Percentiles rank a stretch among this genome's conserved stretches.
These are phyloP conservation scores for Megaustenia siamemsis DNA, from an alignment of 2,888 invertebrate genomes.

Conservation along the genomic window DNA sequence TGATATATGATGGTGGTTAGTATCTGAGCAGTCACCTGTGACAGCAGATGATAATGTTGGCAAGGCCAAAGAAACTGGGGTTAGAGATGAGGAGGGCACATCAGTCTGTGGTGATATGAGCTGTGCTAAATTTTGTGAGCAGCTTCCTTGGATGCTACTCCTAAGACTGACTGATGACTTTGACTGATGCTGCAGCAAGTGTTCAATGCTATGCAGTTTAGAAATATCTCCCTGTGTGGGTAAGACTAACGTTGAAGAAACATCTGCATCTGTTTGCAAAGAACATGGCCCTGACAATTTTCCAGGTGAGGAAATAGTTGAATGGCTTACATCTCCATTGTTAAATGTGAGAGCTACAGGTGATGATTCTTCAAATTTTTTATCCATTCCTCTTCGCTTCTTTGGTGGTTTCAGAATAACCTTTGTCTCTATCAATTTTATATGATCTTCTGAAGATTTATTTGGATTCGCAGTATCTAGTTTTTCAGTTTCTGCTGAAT, in stretches of 20 bases:
- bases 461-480: neutral
- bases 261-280: neutral
- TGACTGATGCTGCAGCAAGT: conserved; percentile 28
- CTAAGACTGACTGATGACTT: neutral
- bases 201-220: conserved; percentile 44
- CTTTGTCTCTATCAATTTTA: conserved; percentile 15
- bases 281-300: neutral
- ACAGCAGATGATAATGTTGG: neutral
- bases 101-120: conserved; percentile 10
- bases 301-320: neutral
- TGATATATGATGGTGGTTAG: neutral
- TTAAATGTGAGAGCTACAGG: neutral
- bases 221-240: neutral
- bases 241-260: neutral
- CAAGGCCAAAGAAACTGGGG: neutral
- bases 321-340: conserved; percentile 9
- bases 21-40: neutral
- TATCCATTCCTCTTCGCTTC: conserved; percentile 54
- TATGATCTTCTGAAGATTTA: neutral
- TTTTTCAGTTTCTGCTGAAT: neutral
- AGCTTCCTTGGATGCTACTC: conserved; percentile 27
- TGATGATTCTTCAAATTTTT: conserved; percentile 43
- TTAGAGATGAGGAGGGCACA: neutral
- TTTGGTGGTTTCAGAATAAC: conserved; percentile 58
- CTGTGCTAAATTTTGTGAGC: conserved; percentile 24